Conservation (phyloP, 2,113 vertebrate genomes). For the Cephalopholis sonnerati region DNA sequence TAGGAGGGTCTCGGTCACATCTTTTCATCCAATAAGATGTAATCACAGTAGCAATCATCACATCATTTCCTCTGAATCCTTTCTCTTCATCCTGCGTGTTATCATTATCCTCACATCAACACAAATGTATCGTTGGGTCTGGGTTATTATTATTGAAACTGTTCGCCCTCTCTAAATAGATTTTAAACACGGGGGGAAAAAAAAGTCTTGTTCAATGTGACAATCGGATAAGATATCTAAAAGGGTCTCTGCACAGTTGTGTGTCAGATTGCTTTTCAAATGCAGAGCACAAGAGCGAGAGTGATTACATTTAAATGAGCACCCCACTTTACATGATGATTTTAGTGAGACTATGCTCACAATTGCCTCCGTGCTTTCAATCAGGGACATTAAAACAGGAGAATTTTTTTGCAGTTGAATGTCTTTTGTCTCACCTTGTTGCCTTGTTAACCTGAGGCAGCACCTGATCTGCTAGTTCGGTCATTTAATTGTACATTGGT, state of each 20-base stretch:
- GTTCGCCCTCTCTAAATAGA: constrained; percentile 23
- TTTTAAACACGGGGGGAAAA: background rate
- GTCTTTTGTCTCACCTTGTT: background rate
- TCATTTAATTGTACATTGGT: background rate
- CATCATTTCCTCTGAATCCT: constrained; percentile 21
- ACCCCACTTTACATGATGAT: constrained; percentile 39
- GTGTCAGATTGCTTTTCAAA: constrained; percentile 43
- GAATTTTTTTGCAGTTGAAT: background rate
- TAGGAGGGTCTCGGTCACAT: background rate
- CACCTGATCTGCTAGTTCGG: background rate
- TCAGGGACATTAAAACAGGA: constrained; percentile 16
- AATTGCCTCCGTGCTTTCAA: constrained; percentile 28
- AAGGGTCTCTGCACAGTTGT: constrained; percentile 17
- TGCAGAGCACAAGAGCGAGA: constrained; percentile 25
- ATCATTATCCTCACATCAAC: constrained; percentile 49
- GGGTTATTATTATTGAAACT: constrained; percentile 35
- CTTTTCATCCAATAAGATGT: constrained; percentile 42
- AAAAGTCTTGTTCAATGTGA: constrained; percentile 34
- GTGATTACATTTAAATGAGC: constrained; percentile 60
- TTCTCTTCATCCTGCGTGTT: constrained; percentile 33
- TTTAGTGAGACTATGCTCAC: constrained; percentile 18
- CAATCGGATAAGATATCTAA: constrained; percentile 45
- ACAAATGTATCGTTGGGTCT: constrained; percentile 34
- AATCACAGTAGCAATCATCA: constrained; percentile 52
- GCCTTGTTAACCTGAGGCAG: background rate